Conservation (phyloP, 30 jellyfish, hydroid and myxozoan species). For the Phacellophora camtschatica region DNA sequence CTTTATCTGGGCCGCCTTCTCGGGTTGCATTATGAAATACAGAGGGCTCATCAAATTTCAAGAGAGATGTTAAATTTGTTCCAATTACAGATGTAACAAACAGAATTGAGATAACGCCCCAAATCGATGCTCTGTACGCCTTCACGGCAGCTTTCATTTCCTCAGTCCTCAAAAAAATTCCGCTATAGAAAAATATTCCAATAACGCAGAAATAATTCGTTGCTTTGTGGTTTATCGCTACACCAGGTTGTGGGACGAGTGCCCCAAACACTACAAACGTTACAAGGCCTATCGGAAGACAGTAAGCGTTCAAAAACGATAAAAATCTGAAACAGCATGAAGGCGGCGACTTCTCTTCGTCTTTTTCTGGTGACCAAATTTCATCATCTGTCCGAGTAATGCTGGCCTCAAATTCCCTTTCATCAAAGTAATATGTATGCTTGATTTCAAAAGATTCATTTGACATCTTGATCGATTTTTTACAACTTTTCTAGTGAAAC, state of each 20-base stretch:
- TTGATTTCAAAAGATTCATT: constrained; percentile 23
- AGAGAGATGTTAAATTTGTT: constrained; percentile 48
- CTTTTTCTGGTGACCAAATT: constrained; percentile 18
- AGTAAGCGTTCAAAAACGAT: constrained; percentile 49
- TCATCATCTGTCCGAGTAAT: constrained; percentile 59
- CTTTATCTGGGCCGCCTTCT: constrained; percentile 41
- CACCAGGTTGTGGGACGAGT: constrained; percentile 86
- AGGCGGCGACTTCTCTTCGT: constrained; percentile 36
- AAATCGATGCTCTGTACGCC: constrained; percentile 75
- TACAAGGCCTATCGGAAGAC: constrained; percentile 79
- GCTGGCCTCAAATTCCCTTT: constrained; percentile 49
- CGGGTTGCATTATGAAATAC: constrained; percentile 20
- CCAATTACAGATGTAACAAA: constrained; percentile 79
- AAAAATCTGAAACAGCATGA: constrained; percentile 18
- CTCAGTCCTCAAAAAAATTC: constrained; percentile 78
- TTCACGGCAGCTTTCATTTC: constrained; percentile 87
- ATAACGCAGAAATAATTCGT: constrained; percentile 75
- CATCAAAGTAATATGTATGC: constrained; percentile 58
- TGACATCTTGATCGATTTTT: background rate
- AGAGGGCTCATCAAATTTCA: constrained; percentile 48
- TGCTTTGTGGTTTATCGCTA: constrained; percentile 70
- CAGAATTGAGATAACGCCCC: constrained; percentile 80
- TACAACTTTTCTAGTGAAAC: no score
- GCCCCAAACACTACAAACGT: constrained; percentile 81
- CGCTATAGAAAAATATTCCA: constrained; percentile 85